Evolutionary conservation across 2,113 vertebrate species (phyloP).

Genomic region (Mirza zaza): DNA sequence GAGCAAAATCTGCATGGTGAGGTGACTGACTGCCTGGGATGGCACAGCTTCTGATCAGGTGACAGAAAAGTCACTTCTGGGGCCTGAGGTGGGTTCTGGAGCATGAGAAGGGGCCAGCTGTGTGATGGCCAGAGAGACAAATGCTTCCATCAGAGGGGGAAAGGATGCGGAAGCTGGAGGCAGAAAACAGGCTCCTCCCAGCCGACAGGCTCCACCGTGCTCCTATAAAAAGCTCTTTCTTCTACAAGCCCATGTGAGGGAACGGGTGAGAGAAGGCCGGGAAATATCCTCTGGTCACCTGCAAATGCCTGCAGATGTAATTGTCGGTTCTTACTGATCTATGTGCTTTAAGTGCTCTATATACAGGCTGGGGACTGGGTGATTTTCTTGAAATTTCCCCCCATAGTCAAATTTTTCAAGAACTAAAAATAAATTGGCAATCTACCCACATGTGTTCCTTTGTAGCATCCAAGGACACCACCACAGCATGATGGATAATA

Average conservation of each 20-base stretch:
- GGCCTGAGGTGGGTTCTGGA: neutral
- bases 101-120: neutral
- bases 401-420: conserved; percentile 67
- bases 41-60: neutral
- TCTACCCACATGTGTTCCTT: conserved; percentile 44
- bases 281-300: conserved; percentile 11
- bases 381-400: conserved; percentile 68
- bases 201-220: rapidly evolving
- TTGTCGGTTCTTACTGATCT: conserved; percentile 22
- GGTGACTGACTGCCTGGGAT: neutral
- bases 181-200: neutral
- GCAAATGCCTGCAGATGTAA: neutral
- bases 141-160: neutral
- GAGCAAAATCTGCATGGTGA: neutral
- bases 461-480: conserved; percentile 62
- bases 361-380: conserved; percentile 32
- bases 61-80: neutral
- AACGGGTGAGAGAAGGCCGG: neutral
- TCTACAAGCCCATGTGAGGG: neutral
- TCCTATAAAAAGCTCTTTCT: neutral
- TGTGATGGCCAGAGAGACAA: neutral
- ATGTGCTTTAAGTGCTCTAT: conserved; percentile 37
- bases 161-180: neutral
- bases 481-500: conserved; percentile 7
- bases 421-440: conserved; percentile 46